Base-by-base conservation (phyloP, 2,113 vertebrate species). In the Oreochromis aureus region DNA sequence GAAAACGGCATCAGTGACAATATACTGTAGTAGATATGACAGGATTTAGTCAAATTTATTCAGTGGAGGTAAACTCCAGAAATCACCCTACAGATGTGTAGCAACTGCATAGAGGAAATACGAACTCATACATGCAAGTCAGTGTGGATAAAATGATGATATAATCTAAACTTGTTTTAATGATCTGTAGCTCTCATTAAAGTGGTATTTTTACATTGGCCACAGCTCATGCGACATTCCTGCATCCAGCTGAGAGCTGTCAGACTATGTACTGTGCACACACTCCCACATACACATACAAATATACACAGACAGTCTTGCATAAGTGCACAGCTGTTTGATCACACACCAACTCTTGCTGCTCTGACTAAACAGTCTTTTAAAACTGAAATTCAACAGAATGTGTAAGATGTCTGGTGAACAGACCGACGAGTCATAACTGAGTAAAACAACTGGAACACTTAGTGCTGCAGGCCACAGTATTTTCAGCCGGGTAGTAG, bases 211-310 rank as follows among this genome's bases (percentile, higher is more conserved):
- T 69, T 36, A 48, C 34, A 39, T 82, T 44, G 48, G 51, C n/a
- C 4, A 81, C 36, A 22, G 9, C 86, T 76, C 6, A 10, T n/a
- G 19, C 1, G 4, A 78, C 81, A 90, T 92, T 92, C 84, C 71
- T 36, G 10, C 3, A 41, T 80, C 81, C 93, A 93, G 94, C 93
- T 93, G 92, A 89, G 87, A 89, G 27, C 51, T 85, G 71, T 92
- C 90, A 79, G 86, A 84, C 48, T 56, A 22, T 32, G 55, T 3
- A 10, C 12, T n/a, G 36, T 46, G 54, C 22, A 61, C 66, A 85
- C 46, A 63, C 80, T 59, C 82, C 4, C 87, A 73, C 51, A 85
- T 10, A 16, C 8, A 56, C 36, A 56, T 41, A 71, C 46, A 92
- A 80, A 91, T 44, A 90, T 55, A 93, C 13, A 88, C 36, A 61